These are phyloP conservation scores for Platycercus adscitus DNA, from an alignment of 2,113 vertebrate species.

Conservation along the genomic window DNA sequence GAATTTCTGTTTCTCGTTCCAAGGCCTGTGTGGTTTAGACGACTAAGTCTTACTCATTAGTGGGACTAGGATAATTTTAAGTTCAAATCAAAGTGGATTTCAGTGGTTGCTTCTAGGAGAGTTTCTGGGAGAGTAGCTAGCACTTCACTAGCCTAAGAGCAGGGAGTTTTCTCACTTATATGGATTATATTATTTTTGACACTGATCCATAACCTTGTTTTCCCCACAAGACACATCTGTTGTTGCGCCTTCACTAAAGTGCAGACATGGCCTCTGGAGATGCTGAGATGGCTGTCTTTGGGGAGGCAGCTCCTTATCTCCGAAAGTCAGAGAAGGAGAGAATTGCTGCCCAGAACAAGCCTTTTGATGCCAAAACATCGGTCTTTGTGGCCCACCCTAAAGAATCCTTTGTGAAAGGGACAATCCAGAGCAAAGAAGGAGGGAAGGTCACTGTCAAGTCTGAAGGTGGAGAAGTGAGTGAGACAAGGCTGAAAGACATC, in stretches of 20 bases:
- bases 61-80: background rate
- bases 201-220: background rate
- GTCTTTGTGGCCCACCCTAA: slow-evolving; percentile 76
- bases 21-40: background rate
- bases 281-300: slow-evolving; percentile 78
- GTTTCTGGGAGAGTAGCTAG: background rate
- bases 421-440: slow-evolving; percentile 68
- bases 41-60: background rate
- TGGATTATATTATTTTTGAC: background rate
- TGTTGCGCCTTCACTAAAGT: background rate
- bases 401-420: slow-evolving; percentile 75
- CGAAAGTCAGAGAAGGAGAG: slow-evolving; percentile 81
- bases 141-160: background rate
- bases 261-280: slow-evolving; percentile 79
- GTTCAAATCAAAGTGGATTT: background rate
- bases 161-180: background rate
- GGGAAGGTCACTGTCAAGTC: background rate
- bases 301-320: slow-evolving; percentile 76
- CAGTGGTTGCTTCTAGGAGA: background rate
- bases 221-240: background rate
- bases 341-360: slow-evolving; percentile 80
- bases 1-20: background rate
- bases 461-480: slow-evolving; percentile 74
- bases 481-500: background rate
- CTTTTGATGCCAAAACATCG: slow-evolving; percentile 76